Percentiles rank a stretch among this genome's conserved stretches.
These are phyloP conservation scores for Netta rufina DNA, from an alignment of 2,797 vertebrate species.

Conservation along the genomic window DNA sequence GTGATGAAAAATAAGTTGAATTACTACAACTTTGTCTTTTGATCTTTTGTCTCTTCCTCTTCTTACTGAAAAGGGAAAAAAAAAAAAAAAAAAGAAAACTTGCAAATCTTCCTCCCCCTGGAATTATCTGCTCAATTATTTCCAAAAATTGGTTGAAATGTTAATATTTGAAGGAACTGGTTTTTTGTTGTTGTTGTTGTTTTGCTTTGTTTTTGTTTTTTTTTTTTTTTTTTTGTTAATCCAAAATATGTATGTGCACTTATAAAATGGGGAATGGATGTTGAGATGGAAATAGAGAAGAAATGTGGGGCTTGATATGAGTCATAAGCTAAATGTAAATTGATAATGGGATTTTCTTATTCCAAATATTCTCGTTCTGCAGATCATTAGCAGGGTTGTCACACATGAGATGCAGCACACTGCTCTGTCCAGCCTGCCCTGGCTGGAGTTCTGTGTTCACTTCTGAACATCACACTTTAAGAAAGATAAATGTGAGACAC, in stretches of 20 bases:
- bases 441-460: not conserved
- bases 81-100: conserved; percentile 19
- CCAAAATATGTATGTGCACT: not conserved
- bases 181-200: not conserved
- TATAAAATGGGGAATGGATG: not conserved
- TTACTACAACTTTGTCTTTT: conserved; percentile 56
- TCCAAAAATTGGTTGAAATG: conserved; percentile 48
- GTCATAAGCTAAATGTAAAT: not conserved
- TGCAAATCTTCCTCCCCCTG: conserved; percentile 40
- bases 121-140: conserved; percentile 35
- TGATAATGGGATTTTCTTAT: not conserved
- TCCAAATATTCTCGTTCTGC: not conserved
- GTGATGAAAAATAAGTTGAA: conserved; percentile 20
- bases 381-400: not conserved
- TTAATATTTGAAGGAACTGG: not conserved
- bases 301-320: not conserved
- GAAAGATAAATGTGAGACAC: conserved; percentile 7
- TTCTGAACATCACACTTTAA: conserved; percentile 14
- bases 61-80: conserved; percentile 32
- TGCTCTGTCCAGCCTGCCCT: not conserved
- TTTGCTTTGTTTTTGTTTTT: no score
- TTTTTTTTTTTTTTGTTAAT: not conserved
- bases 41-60: conserved; percentile 25
- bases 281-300: not conserved
- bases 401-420: not conserved